Base-by-base conservation (phyloP, 2,113 vertebrate species). In the Oostethus manadensis region DNA sequence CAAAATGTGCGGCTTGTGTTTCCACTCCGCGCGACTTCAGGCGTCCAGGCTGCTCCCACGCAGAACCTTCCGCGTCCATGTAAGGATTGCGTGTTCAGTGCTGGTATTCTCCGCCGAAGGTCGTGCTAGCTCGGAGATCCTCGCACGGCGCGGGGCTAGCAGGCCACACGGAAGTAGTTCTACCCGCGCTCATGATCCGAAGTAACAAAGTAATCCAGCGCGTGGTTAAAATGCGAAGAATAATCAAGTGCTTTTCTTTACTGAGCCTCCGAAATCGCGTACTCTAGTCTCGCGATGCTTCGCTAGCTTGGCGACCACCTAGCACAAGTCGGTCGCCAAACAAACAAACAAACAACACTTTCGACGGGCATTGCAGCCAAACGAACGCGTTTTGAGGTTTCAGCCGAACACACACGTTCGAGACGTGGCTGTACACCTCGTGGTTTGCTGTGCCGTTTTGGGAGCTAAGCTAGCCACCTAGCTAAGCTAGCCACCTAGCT, bases 21-120 rank as follows among this genome's bases (percentile, higher is more conserved):
- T 79, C 56, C 64, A 65, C 45, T 76, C 79, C 11, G 61, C 65
- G 26, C 78, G 79, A 15, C 50, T 78, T 33, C 85, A 62, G 33
- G 18, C 75, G 3, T 45, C 66, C 3, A 64, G 82, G 47, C 43
- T 86, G 18, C 50, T 80, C 3, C 87, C 86, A 9, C 76, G 66
- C 11, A 80, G 89, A 67, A 51, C 79, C 44, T 88, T 90, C 70
- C 77, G 70, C 22, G 55, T 86, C 50, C 22, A 58, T 16, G 90
- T 91, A 20, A 89, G 89, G 10, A 22, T 44, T 16, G 0, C 17
- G 18, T 16, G 15, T 57, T 18, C 15, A 45, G n/a, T 17, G 21
- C 21, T 44, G 13, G 42, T 8, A 29, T n/a, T n/a, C n/a, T n/a
- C 42, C 21, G 17, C 10, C 56, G 56, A 70, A 57, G 60, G 66